Percentiles rank a stretch among this genome's conserved stretches.
Conservation (phyloP, 2,888 invertebrate genomes). For the Tridacna gigas region DNA sequence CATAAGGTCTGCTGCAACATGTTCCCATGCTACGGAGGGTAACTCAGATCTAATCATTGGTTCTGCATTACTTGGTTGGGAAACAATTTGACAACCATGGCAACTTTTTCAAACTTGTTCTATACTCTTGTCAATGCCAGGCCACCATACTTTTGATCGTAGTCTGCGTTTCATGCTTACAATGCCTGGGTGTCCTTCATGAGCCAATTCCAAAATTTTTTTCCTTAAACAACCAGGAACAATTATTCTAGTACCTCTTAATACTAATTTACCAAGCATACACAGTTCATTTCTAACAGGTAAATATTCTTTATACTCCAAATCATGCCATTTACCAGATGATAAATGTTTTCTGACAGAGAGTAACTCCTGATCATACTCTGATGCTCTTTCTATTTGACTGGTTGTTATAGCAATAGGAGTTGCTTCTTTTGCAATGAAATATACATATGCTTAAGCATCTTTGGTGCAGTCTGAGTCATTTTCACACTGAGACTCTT, state of each 20-base stretch:
- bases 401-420: slow-evolving; percentile 46
- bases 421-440: slow-evolving; percentile 38
- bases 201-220: slow-evolving; percentile 4
- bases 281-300: slow-evolving; percentile 24
- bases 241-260: slow-evolving; percentile 24
- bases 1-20: slow-evolving; percentile 46
- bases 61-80: slow-evolving; percentile 37
- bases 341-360: slow-evolving; percentile 18
- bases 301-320: slow-evolving; percentile 22
- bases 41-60: slow-evolving; percentile 28
- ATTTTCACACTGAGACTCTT: not conserved
- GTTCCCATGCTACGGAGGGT: slow-evolving; percentile 37
- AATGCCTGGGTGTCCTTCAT: slow-evolving; percentile 29
- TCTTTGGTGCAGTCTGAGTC: not conserved
- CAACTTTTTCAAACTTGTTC: slow-evolving; percentile 47
- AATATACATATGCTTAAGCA: slow-evolving; percentile 36
- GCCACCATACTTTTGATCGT: slow-evolving; percentile 70
- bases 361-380: slow-evolving; percentile 39
- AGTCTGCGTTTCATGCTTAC: slow-evolving; percentile 32
- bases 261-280: slow-evolving; percentile 21
- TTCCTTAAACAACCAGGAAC: not conserved
- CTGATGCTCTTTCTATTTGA: slow-evolving; percentile 53
- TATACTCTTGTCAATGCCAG: slow-evolving; percentile 62
- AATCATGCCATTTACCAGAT: slow-evolving; percentile 28
- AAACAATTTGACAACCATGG: slow-evolving; percentile 55